A percentile compares a stretch with the other conserved stretches of the same genome.
Evolutionary conservation across 2,797 vertebrate genomes (phyloP).

Genomic region (Lutjanus campechanus): DNA sequence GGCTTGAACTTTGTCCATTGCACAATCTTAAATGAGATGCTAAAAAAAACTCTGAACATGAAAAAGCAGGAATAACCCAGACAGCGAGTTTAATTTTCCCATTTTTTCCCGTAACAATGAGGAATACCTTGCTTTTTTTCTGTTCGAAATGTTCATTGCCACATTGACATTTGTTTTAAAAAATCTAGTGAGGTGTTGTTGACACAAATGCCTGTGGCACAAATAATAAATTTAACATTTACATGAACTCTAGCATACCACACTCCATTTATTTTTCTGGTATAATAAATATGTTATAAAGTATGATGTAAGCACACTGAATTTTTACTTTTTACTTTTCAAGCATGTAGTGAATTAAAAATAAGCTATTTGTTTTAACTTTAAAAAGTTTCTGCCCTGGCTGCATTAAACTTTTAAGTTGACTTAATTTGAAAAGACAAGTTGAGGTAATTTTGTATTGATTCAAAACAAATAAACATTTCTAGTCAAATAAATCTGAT

Average conservation of each 20-base stretch:
- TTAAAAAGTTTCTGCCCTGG: no score
- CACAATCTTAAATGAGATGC: no score
- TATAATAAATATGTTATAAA: constrained; percentile 17
- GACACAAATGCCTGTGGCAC: background rate
- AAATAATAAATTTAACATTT: background rate
- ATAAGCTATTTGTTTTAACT: no score
- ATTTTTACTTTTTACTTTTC: no score
- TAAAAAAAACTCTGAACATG: no score
- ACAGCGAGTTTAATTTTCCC: background rate
- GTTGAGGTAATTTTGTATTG: no score
- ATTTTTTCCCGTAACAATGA: background rate
- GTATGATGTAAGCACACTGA: background rate
- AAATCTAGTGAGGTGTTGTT: background rate
- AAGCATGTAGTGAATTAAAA: no score
- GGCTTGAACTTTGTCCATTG: no score
- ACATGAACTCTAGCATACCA: background rate
- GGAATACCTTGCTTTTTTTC: background rate
- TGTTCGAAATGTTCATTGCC: background rate
- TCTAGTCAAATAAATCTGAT: no score
- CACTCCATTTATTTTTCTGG: constrained; percentile 24
- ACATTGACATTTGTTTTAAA: background rate
- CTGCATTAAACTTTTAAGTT: no score
- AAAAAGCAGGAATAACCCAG: background rate
- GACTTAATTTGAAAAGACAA: no score
- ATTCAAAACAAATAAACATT: no score